phyloP scores from a whole-genome alignment of 2,797 vertebrate species.

The Eospalax fontanierii region DNA sequence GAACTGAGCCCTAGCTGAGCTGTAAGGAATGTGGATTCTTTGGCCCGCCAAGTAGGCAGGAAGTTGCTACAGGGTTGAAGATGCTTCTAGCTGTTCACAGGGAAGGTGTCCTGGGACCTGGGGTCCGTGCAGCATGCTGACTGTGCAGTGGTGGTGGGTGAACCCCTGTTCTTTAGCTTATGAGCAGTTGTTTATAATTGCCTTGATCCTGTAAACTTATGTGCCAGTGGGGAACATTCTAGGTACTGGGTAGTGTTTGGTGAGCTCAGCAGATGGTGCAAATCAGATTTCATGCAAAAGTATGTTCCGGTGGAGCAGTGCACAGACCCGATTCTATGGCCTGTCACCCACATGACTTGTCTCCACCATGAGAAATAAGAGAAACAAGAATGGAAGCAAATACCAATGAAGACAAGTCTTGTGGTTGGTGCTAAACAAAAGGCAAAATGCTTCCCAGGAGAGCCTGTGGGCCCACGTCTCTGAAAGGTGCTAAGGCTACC shows the following conservation, averaged over 20 bases:
- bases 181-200: too few relatives aligned
- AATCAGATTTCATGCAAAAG: fast-evolving
- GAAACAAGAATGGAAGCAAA: neutral
- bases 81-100: fast-evolving
- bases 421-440: fast-evolving
- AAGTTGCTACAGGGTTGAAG: fast-evolving
- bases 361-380: neutral
- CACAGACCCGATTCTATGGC: neutral
- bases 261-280: fast-evolving
- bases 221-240: neutral
- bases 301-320: fast-evolving
- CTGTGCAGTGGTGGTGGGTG: neutral
- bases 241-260: neutral
- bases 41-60: neutral
- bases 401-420: neutral
- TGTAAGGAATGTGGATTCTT: neutral
- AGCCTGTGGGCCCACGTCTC: neutral
- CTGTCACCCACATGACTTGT: neutral
- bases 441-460: neutral
- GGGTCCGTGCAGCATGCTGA: fast-evolving
- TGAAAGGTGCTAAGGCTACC: neutral
- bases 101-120: neutral
- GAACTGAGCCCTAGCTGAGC: neutral
- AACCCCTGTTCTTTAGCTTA: neutral
- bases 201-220: neutral